Percentiles rank a stretch among this genome's conserved stretches.
phyloP scores from a whole-genome alignment of 2,797 vertebrate species.

The Leucoraja ocellata region DNA sequence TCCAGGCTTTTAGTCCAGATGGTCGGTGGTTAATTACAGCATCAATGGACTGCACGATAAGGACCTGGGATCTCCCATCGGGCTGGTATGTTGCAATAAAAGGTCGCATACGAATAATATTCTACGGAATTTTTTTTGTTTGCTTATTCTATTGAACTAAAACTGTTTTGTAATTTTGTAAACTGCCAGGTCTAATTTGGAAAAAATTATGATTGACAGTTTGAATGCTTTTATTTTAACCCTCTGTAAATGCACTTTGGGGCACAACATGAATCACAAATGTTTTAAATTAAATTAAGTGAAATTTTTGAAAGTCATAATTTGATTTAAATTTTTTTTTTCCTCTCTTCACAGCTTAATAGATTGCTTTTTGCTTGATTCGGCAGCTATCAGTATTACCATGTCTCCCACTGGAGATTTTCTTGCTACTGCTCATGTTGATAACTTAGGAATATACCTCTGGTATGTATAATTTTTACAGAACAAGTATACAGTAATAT shows the following conservation, averaged over 20 bases:
- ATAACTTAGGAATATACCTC: conserved; percentile 82
- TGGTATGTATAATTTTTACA: conserved; percentile 66
- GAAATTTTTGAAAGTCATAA: neutral
- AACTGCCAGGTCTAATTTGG: neutral
- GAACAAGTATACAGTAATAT: neutral
- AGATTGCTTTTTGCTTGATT: conserved; percentile 82
- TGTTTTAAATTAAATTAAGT: neutral
- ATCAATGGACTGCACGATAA: conserved; percentile 85
- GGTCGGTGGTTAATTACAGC: conserved; percentile 84
- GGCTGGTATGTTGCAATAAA: conserved; percentile 67
- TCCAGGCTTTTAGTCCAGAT: conserved; percentile 83
- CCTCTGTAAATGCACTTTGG: no score
- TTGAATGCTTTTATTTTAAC: no score
- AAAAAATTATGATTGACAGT: no score
- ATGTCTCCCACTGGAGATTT: conserved; percentile 93
- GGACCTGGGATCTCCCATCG: conserved; percentile 91
- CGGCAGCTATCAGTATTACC: conserved; percentile 73
- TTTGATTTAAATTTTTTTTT: neutral
- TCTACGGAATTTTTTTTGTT: neutral
- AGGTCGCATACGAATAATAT: neutral
- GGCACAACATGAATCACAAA: neutral
- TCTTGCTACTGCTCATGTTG: conserved; percentile 81
- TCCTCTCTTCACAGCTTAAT: conserved; percentile 63
- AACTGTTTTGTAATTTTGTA: neutral
- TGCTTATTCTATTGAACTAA: neutral